phyloP scores from a whole-genome alignment of 2,113 vertebrate genomes.

The Symphodus melops region DNA sequence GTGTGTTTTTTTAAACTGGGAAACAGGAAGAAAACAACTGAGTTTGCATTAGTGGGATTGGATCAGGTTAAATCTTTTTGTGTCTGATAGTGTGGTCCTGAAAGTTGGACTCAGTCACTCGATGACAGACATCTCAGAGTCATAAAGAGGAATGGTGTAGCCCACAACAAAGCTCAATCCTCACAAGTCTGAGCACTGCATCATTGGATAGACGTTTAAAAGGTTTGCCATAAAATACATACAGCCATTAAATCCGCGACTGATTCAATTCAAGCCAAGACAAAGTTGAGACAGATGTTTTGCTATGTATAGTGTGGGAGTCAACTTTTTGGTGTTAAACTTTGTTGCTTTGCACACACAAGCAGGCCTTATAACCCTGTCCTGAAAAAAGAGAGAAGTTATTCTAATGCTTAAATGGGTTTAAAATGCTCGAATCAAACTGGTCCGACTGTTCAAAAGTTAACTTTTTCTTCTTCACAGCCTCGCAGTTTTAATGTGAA shows the following conservation, averaged over 20 bases:
- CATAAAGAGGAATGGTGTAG: slow-evolving; percentile 8
- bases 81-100: background rate
- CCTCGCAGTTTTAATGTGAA: background rate
- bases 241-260: background rate
- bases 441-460: background rate
- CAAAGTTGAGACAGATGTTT: background rate
- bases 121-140: background rate
- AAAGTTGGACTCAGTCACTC: background rate
- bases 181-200: background rate
- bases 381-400: too few relatives aligned
- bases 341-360: too few relatives aligned
- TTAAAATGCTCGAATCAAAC: background rate
- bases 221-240: background rate
- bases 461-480: background rate
- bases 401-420: background rate
- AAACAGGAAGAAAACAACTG: too few relatives aligned
- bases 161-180: slow-evolving; percentile 12
- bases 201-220: background rate
- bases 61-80: background rate
- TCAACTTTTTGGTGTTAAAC: slow-evolving; percentile 15
- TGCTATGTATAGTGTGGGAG: background rate
- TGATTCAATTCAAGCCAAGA: background rate
- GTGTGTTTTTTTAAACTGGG: too few relatives aligned
- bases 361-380: background rate
- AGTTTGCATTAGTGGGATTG: background rate